Evolutionary conservation across 2,888 invertebrate species (phyloP), one percentile per base, ranked within the genome.

Genomic region (Acleris sparsana): DNA sequence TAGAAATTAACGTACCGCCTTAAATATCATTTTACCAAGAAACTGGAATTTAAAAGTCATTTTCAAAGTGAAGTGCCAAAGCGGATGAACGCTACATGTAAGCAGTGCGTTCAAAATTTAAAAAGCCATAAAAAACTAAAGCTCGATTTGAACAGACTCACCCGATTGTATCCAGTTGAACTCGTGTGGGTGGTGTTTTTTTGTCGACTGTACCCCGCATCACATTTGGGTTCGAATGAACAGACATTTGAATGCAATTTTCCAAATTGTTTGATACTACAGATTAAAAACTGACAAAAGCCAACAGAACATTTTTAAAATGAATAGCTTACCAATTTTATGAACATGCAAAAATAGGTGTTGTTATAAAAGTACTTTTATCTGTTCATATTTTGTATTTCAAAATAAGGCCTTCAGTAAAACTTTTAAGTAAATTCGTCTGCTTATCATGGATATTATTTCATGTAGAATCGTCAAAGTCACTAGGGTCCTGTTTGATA

Each of bases 71-170:
- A 22, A 57, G n/a, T 25, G 3, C 20, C 4, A 44, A 56, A 57
- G 25, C 56, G 44, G 46, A 25, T 25, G 56, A 33, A 33, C 9
- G 33, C 3, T 20, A 39, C 51, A 22, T 60, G 39, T 59, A 43
- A 60, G 43, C 43, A 17, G 59, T 52, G 6, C 48, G 11, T 25
- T 18, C 22, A 51, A 48, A 48, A 49, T 51, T 53, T 29, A 11
- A 33, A 39, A 20, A 56, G 11, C 20, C 3, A 57, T 4, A 59
- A 56, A 39, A 53, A 59, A 17, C 33, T 17, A 22, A 9, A 46
- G 58, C 20, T 33, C 33, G 25, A 39, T 63, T 63, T 59, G 53
- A 48, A 53, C 63, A 59, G 58, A 63, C 39, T 59, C 58, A 58
- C 22, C 22, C 53, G 43, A 53, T 59, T 64, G 53, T 43, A 59